These are phyloP conservation scores for Martes flavigula DNA, from an alignment of 2,797 vertebrate species.

Conservation along the genomic window DNA sequence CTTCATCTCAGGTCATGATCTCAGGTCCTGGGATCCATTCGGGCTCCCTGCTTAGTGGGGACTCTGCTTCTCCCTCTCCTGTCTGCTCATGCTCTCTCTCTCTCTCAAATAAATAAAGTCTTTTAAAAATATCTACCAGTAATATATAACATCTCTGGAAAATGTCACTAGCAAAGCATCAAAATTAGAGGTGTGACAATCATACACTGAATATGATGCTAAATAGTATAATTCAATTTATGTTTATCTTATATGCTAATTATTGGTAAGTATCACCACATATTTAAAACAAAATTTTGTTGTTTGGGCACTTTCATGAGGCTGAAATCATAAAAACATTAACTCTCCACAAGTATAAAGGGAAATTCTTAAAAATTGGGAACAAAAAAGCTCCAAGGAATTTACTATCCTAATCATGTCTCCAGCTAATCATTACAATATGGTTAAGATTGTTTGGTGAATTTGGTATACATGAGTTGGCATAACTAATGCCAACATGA, in stretches of 20 bases:
- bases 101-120: neutral
- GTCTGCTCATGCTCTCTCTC: neutral
- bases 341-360: neutral
- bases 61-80: neutral
- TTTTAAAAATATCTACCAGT: neutral
- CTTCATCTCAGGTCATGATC: neutral
- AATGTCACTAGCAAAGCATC: neutral
- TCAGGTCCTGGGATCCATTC: neutral
- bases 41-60: neutral
- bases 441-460: neutral
- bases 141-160: neutral
- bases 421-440: neutral
- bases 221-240: neutral
- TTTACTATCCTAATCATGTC: neutral
- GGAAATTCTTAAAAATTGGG: neutral
- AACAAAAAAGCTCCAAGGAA: neutral
- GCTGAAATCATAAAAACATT: neutral
- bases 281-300: neutral
- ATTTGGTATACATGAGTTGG: neutral
- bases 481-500: neutral
- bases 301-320: neutral
- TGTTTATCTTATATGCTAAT: neutral
- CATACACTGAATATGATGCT: neutral
- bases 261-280: neutral
- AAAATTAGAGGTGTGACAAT: neutral